Evolutionary conservation across 2,113 vertebrate species (phyloP).

Genomic region (Sylvilagus bachmani): DNA sequence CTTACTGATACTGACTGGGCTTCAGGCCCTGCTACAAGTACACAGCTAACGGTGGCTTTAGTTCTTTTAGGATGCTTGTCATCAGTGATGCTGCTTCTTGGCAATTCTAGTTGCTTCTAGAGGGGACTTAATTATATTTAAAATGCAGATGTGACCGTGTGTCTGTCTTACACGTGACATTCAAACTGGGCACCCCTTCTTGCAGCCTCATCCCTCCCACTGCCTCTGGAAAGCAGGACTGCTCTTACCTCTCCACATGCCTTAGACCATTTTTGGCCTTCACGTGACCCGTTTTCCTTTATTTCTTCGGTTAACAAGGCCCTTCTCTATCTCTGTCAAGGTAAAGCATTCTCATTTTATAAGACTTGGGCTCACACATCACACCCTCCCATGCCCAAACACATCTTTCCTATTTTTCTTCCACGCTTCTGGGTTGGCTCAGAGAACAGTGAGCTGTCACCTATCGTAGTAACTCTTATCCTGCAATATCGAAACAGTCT

Average conservation of each 20-base stretch:
- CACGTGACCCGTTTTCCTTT: neutral
- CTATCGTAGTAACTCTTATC: neutral
- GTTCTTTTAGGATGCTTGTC: neutral
- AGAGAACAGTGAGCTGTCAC: neutral
- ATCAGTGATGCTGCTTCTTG: neutral
- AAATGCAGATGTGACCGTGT: constrained; percentile 25
- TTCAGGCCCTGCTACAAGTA: constrained; percentile 15
- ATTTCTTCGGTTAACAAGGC: neutral
- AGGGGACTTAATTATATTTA: neutral
- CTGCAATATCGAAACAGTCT: neutral
- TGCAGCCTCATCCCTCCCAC: neutral
- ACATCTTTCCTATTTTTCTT: neutral
- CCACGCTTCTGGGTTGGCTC: neutral
- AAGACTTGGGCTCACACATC: neutral
- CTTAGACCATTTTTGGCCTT: neutral
- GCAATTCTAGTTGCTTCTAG: constrained; percentile 3
- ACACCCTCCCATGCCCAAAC: neutral
- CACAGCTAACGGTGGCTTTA: constrained; percentile 3
- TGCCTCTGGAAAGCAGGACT: neutral
- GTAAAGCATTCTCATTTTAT: neutral
- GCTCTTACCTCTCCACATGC: neutral
- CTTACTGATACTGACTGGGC: constrained; percentile 72
- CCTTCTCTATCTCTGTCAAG: constrained; percentile 9
- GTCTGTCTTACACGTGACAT: neutral
- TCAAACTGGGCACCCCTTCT: neutral